Percentiles rank a stretch among this genome's conserved stretches.
phyloP scores from a whole-genome alignment of 2,113 vertebrate species.

The Lycocorax pyrrhopterus region DNA sequence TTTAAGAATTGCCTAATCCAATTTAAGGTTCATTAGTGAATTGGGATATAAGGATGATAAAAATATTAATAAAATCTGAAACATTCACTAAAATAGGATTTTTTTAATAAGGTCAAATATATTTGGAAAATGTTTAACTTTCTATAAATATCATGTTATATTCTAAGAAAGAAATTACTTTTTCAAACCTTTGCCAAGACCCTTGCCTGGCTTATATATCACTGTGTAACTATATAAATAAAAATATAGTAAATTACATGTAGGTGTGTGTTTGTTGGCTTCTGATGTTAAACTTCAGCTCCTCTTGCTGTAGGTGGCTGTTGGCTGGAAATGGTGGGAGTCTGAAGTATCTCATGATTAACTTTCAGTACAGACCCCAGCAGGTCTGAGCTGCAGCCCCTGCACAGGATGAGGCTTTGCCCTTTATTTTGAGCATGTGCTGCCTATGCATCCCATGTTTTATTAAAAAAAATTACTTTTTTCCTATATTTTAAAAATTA shows the following conservation, averaged over 20 bases:
- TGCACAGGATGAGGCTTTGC: not conserved
- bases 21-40: conserved; percentile 48
- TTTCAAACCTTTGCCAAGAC: not conserved
- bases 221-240: not conserved
- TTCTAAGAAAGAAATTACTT: not conserved
- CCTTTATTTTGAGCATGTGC: not conserved
- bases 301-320: not conserved
- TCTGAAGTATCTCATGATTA: not conserved
- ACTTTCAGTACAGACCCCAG: not conserved
- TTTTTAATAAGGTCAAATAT: conserved; percentile 54
- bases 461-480: not conserved
- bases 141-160: not conserved
- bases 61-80: conserved; percentile 29
- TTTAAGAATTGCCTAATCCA: conserved; percentile 35
- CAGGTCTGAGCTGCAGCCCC: not conserved
- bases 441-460: not conserved
- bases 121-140: conserved; percentile 35
- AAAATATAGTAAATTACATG: not conserved
- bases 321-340: not conserved
- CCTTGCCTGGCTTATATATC: not conserved
- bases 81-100: not conserved
- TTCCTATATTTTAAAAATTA: not conserved
- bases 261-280: not conserved
- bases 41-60: conserved; percentile 39
- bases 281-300: not conserved